Conservation (phyloP, 1,140 invertebrate genomes). For the Lepidurus packardi region DNA sequence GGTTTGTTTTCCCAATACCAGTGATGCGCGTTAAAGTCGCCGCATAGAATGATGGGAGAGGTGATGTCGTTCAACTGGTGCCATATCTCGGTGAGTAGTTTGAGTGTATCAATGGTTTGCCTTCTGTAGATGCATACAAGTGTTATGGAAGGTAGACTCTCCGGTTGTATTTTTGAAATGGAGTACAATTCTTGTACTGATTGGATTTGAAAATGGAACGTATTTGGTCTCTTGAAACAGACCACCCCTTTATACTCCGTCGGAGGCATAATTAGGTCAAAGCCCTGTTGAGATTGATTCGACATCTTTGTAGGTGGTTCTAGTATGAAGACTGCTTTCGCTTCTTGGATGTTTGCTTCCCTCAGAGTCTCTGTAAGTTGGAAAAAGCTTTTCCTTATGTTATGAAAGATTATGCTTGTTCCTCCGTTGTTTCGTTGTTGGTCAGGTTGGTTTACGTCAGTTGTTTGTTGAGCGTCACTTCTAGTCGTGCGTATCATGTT, state of each 20-base stretch:
- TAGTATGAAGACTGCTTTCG: neutral
- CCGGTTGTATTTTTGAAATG: neutral
- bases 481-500: neutral
- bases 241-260: neutral
- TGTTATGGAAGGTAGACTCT: neutral
- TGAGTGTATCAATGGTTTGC: neutral
- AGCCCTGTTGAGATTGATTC: neutral
- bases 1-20: too few species aligned
- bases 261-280: neutral
- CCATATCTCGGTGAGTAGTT: neutral
- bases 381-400: neutral
- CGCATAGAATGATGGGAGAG: too few species aligned
- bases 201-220: neutral
- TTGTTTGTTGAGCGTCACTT: neutral
- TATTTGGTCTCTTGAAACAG: neutral
- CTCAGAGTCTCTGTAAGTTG: neutral
- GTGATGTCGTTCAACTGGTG: neutral
- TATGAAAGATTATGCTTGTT: neutral
- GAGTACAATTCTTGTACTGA: neutral
- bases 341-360: neutral
- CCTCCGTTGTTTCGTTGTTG: neutral
- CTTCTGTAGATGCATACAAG: neutral
- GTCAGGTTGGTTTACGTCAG: neutral
- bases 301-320: neutral
- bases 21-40: too few species aligned